Conservation (phyloP, 2,113 vertebrate genomes). For the Xyrauchen texanus region DNA sequence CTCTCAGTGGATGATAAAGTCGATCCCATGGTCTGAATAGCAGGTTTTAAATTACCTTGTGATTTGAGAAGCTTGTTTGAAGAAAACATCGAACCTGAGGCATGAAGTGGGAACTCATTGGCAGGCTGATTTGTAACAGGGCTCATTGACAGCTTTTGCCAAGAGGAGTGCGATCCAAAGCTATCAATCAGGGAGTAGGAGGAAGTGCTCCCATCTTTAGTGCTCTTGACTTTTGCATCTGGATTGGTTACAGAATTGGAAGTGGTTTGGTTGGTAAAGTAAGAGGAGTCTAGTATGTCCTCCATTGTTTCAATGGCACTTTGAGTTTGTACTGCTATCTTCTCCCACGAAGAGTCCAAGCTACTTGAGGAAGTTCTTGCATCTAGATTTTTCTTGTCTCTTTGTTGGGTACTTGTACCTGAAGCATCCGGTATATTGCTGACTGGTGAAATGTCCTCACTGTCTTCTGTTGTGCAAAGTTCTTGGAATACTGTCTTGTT, state of each 20-base stretch:
- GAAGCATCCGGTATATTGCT: background rate
- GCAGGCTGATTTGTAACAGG: background rate
- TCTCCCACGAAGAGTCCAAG: slow-evolving; percentile 71
- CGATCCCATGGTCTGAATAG: background rate
- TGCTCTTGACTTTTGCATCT: background rate
- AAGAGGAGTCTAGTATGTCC: background rate
- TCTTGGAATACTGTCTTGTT: background rate
- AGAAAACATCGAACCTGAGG: background rate
- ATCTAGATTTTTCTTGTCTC: background rate
- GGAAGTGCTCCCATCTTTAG: slow-evolving; percentile 20
- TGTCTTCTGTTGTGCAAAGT: slow-evolving; percentile 13
- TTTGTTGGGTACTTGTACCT: background rate
- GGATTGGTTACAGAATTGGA: slow-evolving; percentile 12
- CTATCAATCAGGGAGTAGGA: slow-evolving; percentile 64
- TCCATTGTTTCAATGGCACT: slow-evolving; percentile 30
- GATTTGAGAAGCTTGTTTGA: background rate
- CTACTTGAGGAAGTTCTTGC: slow-evolving; percentile 43
- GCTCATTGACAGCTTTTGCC: slow-evolving; percentile 65
- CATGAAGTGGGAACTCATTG: background rate
- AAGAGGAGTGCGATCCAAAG: slow-evolving; percentile 70
- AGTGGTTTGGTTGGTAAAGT: background rate
- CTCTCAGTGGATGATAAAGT: background rate
- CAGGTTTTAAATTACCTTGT: no score
- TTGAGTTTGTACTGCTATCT: slow-evolving; percentile 48
- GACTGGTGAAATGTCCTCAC: background rate